A percentile compares a stretch with the other conserved stretches of the same genome.
phyloP scores from a whole-genome alignment of 2,888 invertebrate species.

The Stenurella melanura region DNA sequence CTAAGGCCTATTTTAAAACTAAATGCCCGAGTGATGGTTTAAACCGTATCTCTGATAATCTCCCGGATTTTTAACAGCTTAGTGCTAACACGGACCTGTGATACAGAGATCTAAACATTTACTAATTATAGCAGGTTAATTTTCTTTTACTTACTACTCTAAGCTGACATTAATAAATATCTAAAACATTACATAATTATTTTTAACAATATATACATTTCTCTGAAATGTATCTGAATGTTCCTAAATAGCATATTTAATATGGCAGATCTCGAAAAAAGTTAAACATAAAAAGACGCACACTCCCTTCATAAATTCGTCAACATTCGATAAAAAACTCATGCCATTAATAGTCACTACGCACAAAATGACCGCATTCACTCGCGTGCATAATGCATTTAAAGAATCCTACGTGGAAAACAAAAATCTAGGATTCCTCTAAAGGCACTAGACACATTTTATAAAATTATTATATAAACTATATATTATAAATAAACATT shows the following conservation, averaged over 20 bases:
- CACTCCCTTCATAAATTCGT: conserved; percentile 23
- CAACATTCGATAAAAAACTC: conserved; percentile 31
- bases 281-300: conserved; percentile 23
- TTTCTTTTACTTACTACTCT: conserved; percentile 63
- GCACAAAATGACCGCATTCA: conserved; percentile 15
- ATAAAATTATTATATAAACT: conserved; percentile 58
- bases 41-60: conserved; percentile 58
- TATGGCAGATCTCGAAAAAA: conserved; percentile 56
- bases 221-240: conserved; percentile 67
- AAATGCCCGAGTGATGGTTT: conserved; percentile 42
- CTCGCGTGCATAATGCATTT: conserved; percentile 22
- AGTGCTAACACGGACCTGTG: conserved; percentile 67
- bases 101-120: conserved; percentile 68
- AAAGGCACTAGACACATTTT: conserved; percentile 37
- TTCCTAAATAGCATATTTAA: conserved; percentile 57
- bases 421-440: conserved; percentile 27
- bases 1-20: conserved; percentile 37
- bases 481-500: conserved; percentile 53
- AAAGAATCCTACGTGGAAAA: conserved; percentile 29
- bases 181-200: conserved; percentile 69
- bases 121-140: conserved; percentile 66
- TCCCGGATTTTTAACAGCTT: conserved; percentile 60
- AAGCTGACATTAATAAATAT: conserved; percentile 72
- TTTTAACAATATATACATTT: conserved; percentile 71
- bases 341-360: conserved; percentile 7